Evolutionary conservation across 1,140 invertebrate species (phyloP), one percentile per base, ranked within the genome.

Genomic region (Copidosoma floridanum): DNA sequence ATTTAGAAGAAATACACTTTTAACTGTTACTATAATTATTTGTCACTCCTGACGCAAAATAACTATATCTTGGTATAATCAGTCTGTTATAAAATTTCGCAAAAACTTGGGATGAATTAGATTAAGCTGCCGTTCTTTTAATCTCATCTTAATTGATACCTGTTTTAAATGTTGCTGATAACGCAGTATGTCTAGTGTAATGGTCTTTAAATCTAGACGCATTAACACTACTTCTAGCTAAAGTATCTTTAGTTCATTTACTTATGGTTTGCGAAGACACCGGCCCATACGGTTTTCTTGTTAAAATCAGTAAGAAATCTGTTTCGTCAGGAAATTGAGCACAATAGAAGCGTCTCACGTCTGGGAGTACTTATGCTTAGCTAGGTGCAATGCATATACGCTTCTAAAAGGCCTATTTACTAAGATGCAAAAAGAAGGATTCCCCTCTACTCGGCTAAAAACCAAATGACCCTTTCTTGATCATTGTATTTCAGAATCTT

Each of bases 51-150:
- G 16, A 6, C 40, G 40, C 40, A 41, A 41, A 41, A 10, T 6
- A 6, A 10, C 6, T 6, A 41, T 41, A 12, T 12, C 40, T n/a
- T 20, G 12, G 12, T 41, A 35, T n/a, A 6, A 50, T 50, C 16
- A 27, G 47, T 29, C 6, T 50, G 16, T 50, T 32, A 16, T 50
- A 50, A 32, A 50, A 50, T 18, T 18, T 50, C 10, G 26, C 47
- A 32, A 35, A 68, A 29, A 11, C 10, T 40, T 32, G 21, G 8
- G 66, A 69, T n/a, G 16, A 35, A 29, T 61, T 27, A 12, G 63
- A 54, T 64, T 64, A 69, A n/a, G 65, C 67, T 35, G 64, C 66
- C 20, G 64, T 61, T 5, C 41, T 61, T 35, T 40, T 57, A 14
- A 69, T 68, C 8, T 27, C 24, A 38, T 65, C 57, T n/a, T 64